Evolutionary conservation across 2,888 invertebrate genomes (phyloP).

Genomic region (Crossocerus cetratus): DNA sequence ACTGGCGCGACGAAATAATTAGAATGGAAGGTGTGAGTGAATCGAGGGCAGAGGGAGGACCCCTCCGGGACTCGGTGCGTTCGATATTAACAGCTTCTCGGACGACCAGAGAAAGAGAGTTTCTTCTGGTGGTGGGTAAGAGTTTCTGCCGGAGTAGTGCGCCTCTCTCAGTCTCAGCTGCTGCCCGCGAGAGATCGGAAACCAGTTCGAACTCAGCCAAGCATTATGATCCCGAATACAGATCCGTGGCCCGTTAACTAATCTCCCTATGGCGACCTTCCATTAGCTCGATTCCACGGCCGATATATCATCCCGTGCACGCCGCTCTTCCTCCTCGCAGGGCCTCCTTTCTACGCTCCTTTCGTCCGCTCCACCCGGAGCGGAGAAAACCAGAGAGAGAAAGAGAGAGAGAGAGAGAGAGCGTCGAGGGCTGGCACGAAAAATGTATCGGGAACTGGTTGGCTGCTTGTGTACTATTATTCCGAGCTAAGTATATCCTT

Average conservation of each 20-base stretch:
- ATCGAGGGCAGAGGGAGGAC: neutral
- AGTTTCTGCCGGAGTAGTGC: neutral
- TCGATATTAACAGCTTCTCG: no score
- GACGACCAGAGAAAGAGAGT: no score
- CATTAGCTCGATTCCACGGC: constrained; percentile 68
- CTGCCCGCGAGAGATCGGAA: constrained; percentile 41
- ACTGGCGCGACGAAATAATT: neutral
- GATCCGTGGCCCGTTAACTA: constrained; percentile 67
- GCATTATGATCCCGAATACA: constrained; percentile 67
- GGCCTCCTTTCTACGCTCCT: constrained; percentile 26
- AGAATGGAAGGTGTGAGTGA: neutral
- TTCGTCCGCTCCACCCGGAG: constrained; percentile 22
- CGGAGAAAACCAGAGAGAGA: neutral
- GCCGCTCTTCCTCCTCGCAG: constrained; percentile 22
- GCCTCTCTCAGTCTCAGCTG: constrained; percentile 4
- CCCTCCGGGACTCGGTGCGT: no score
- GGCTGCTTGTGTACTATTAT: no score
- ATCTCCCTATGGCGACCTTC: constrained; percentile 67
- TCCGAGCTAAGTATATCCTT: neutral
- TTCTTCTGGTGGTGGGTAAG: neutral
- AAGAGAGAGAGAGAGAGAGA: neutral
- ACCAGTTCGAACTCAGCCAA: constrained; percentile 67
- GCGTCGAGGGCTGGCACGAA: constrained; percentile 16
- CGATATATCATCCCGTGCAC: constrained; percentile 62
- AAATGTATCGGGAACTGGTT: constrained; percentile 9